Base-by-base conservation (phyloP, 2,888 invertebrate species). In the Nomada fabriciana region DNA sequence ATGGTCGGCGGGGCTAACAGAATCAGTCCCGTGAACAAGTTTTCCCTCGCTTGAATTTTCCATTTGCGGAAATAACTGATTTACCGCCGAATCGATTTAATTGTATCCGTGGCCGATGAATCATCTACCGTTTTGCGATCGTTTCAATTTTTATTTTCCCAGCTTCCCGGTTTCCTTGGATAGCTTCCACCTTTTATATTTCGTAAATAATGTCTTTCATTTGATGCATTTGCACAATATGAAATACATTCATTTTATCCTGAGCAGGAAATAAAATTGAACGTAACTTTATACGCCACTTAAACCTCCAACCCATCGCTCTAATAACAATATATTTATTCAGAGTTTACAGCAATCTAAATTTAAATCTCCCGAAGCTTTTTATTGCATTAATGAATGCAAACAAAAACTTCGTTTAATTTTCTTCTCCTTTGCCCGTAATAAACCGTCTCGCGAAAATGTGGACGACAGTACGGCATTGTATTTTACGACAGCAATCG, bases 401-500 rank as follows among this genome's bases (percentile, higher is more conserved):
- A 13, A 23, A n/a, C 20, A 25, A 25, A 25, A 18, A 9, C 9
- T 25, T 2, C 25, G 10, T 67, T 20, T 36, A 18, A 50, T 15
- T n/a, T 4, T 15, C 18, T 13, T 57, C 42, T 15, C 15, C 10
- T 15, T 20, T 10, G 4, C 11, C 57, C 43, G 23, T 23, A 69
- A 25, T 55, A 23, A 15, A 57, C 43, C 43, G 36, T 23, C 29
- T 36, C 23, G 42, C 1, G 55, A 23, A 23, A 60, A 50, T 20
- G 59, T 15, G 60, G 36, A 20, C n/a, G 10, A 15, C 50, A 36
- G 50, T 29, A 70, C 18, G 29, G 57, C 25, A 43, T 59, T 29
- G 69, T 47, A 59, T 90, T 88, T 85, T 83, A 80, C 73, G 77
- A 82, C 86, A 88, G 82, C 85, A 78, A 79, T 87, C 86, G 86